Evolutionary conservation across 2,888 invertebrate species (phyloP).

Genomic region (Cyaniris semiargus): DNA sequence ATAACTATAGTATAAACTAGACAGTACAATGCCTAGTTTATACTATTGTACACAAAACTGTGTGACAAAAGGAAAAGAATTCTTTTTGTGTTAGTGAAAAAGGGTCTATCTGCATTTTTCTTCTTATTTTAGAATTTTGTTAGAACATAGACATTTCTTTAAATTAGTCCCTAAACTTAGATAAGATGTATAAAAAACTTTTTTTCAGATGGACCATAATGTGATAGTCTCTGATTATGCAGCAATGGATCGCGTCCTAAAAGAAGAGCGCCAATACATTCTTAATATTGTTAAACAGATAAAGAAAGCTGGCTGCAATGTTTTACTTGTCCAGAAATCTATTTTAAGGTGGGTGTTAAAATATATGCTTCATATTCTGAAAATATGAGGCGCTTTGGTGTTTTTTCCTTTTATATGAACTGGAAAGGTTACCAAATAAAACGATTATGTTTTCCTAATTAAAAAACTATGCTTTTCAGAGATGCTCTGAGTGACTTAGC

Average conservation of each 20-base stretch:
- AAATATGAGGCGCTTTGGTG: not conserved
- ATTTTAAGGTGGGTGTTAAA: constrained; percentile 82
- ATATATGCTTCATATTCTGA: not conserved
- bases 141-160: not conserved
- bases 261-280: constrained; percentile 98
- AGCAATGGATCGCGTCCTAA: constrained; percentile 99
- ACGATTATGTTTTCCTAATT: not conserved
- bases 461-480: constrained; percentile 65
- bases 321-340: constrained; percentile 93
- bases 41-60: no score
- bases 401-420: no score
- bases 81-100: no score
- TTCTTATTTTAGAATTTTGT: no score
- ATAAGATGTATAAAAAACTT: not conserved
- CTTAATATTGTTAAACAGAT: constrained; percentile 99
- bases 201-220: constrained; percentile 92
- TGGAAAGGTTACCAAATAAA: not conserved
- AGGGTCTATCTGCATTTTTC: no score
- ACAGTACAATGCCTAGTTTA: no score
- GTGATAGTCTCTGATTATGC: constrained; percentile 98
- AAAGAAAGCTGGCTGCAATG: constrained; percentile 99
- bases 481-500: constrained; percentile 99
- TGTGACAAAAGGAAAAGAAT: no score
- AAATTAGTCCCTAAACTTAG: not conserved
- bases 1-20: no score